phyloP scores from a whole-genome alignment of 2,888 invertebrate genomes.

The Mycogona germanica region DNA sequence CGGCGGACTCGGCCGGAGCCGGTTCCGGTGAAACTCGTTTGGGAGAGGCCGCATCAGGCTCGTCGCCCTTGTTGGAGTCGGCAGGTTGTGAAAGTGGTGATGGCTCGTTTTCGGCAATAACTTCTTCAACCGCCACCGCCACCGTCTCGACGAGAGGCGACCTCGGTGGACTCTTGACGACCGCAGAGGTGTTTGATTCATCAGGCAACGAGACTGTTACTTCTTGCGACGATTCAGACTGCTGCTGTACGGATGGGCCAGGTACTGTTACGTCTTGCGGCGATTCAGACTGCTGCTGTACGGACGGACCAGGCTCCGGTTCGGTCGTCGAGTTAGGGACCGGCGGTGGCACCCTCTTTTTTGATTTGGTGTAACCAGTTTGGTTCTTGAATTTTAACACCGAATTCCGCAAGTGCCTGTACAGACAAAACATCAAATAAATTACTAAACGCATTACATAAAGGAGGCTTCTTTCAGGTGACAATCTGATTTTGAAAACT shows the following conservation, averaged over 20 bases:
- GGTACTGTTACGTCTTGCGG: not conserved
- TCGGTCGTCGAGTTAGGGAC: no score
- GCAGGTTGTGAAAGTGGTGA: not conserved
- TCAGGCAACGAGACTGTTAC: no score
- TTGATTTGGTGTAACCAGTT: conserved; percentile 58
- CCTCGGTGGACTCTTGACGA: not conserved
- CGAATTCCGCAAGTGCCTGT: conserved; percentile 66
- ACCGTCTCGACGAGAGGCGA: not conserved
- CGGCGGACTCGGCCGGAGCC: not conserved
- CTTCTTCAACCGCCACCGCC: not conserved
- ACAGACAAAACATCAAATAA: no score
- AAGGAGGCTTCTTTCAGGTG: no score
- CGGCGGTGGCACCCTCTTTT: conserved; percentile 17
- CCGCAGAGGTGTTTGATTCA: no score
- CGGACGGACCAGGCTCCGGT: not conserved
- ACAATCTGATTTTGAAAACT: no score
- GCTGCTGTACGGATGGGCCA: not conserved
- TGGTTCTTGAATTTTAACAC: conserved; percentile 84
- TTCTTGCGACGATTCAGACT: no score
- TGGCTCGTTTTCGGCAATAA: not conserved
- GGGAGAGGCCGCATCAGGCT: not conserved
- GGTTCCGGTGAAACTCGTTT: not conserved
- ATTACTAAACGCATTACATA: no score
- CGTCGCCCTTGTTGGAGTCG: not conserved
- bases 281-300: not conserved